These are phyloP conservation scores for Lucinisca nassula DNA, from an alignment of 2,888 invertebrate species.

Conservation along the genomic window DNA sequence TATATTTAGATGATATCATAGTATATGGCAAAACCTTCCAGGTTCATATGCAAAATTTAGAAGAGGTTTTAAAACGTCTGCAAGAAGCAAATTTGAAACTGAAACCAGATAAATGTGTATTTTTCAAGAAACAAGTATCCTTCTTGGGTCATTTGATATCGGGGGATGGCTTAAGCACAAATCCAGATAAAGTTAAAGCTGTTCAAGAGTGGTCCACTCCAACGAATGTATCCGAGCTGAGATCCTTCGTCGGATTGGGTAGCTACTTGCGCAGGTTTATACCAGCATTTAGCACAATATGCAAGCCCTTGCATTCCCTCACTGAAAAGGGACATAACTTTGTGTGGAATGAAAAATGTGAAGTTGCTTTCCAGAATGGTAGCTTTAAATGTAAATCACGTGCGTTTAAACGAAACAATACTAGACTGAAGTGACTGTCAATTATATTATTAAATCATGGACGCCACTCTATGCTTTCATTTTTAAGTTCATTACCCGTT, in stretches of 20 bases:
- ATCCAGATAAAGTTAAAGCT: slow-evolving; percentile 40
- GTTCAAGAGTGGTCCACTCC: slow-evolving; percentile 37
- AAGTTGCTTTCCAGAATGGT: too few species aligned
- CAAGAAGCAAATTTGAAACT: slow-evolving; percentile 44
- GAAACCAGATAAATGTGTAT: slow-evolving; percentile 62
- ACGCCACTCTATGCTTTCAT: too few species aligned
- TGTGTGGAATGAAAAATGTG: too few species aligned
- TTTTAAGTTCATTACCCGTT: too few species aligned
- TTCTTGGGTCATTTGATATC: slow-evolving; percentile 60
- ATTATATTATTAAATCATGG: too few species aligned
- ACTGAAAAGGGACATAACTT: slow-evolving; percentile 13
- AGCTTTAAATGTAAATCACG: too few species aligned
- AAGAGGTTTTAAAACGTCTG: slow-evolving; percentile 54
- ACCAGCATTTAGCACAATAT: slow-evolving; percentile 10
- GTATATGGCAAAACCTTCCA: slow-evolving; percentile 52
- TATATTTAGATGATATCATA: slow-evolving; percentile 72
- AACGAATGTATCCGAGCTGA: slow-evolving; percentile 26
- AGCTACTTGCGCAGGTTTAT: slow-evolving; percentile 52
- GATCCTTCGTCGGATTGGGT: slow-evolving; percentile 48
- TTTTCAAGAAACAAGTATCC: slow-evolving; percentile 26
- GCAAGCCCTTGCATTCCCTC: slow-evolving; percentile 22
- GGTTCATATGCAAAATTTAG: slow-evolving; percentile 50
- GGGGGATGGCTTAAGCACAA: slow-evolving; percentile 45
- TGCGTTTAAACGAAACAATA: too few species aligned
- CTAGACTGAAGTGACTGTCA: too few species aligned